phyloP scores from a whole-genome alignment of 2,888 invertebrate species.

The Aporophyla nigra region DNA sequence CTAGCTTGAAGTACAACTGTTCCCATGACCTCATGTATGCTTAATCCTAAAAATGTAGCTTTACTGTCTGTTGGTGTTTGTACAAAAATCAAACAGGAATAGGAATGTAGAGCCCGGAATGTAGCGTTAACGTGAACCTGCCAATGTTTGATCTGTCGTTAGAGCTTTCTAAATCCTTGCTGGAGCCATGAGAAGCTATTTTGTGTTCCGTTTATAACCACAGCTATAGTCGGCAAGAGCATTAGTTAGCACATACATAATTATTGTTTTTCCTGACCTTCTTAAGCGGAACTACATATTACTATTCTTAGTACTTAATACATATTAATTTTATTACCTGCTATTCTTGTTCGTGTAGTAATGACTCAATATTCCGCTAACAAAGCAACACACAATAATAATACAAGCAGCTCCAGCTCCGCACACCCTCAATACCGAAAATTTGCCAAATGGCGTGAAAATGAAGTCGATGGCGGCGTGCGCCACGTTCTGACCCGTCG shows the following conservation, averaged over 20 bases:
- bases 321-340: constrained; percentile 37
- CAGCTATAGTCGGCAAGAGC: not conserved
- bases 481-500: constrained; percentile 77
- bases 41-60: constrained; percentile 59
- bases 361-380: constrained; percentile 15
- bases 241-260: constrained; percentile 1
- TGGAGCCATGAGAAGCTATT: constrained; percentile 47
- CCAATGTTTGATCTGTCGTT: constrained; percentile 85
- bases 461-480: constrained; percentile 75
- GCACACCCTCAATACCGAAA: constrained; percentile 62
- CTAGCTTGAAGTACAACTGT: constrained; percentile 24
- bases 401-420: constrained; percentile 16
- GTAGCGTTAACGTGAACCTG: constrained; percentile 79
- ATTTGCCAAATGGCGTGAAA: constrained; percentile 81
- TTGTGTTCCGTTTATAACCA: constrained; percentile 11
- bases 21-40: constrained; percentile 43
- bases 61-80: constrained; percentile 73
- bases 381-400: constrained; percentile 15
- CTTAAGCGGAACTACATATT: constrained; percentile 32
- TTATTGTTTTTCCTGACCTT: constrained; percentile 23
- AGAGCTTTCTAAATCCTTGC: constrained; percentile 85
- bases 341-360: constrained; percentile 15
- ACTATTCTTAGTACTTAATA: constrained; percentile 25
- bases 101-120: constrained; percentile 82
- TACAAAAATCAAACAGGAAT: constrained; percentile 83